Evolutionary conservation across 2,888 invertebrate species (phyloP).

Genomic region (Schrankia costaestrigalis): DNA sequence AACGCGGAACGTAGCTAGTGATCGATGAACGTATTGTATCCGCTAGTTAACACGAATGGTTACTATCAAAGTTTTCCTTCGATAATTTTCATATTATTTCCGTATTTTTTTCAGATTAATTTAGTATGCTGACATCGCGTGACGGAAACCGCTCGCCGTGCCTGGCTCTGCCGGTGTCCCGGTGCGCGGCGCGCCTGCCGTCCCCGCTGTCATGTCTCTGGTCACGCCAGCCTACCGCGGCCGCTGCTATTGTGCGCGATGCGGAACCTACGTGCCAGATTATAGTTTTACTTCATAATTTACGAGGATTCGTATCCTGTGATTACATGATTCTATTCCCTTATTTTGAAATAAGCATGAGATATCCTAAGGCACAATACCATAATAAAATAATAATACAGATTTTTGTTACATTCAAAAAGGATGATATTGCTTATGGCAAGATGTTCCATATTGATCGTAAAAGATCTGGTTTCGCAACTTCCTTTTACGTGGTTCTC

Average conservation of each 20-base stretch:
- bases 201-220: constrained; percentile 64
- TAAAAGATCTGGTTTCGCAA: constrained; percentile 40
- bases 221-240: constrained; percentile 54
- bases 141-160: constrained; percentile 52
- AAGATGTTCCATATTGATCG: constrained; percentile 18
- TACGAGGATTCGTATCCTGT: constrained; percentile 8
- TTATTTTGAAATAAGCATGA: too few species aligned
- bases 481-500: constrained; percentile 49
- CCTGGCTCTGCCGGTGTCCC: constrained; percentile 57
- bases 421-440: too few species aligned
- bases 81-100: constrained; percentile 32
- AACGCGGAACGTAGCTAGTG: constrained; percentile 5
- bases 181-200: constrained; percentile 50
- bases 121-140: constrained; percentile 62
- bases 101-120: constrained; percentile 47
- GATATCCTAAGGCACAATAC: too few species aligned
- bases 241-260: constrained; percentile 27
- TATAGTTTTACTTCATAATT: constrained; percentile 8
- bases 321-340: too few species aligned
- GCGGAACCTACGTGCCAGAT: constrained; percentile 26
- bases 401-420: too few species aligned
- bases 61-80: constrained; percentile 14
- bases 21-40: neutral
- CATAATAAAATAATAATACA: too few species aligned
- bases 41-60: constrained; percentile 7